These are phyloP conservation scores for Rhinoderma darwinii DNA, from an alignment of 2,113 vertebrate species.

Conservation along the genomic window DNA sequence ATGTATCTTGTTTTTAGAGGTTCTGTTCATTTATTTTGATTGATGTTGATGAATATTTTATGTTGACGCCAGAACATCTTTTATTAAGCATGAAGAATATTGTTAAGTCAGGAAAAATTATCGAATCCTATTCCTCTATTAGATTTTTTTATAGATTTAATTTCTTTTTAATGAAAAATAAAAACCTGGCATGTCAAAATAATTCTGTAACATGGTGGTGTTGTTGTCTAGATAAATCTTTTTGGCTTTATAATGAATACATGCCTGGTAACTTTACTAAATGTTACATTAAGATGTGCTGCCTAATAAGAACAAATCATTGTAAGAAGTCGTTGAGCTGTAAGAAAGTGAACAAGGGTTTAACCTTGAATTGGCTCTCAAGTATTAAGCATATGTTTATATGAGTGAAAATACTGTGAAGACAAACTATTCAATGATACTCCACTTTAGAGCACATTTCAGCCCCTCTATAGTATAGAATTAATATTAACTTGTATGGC, in stretches of 20 bases:
- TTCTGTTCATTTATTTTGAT: constrained; percentile 40
- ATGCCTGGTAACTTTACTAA: no score
- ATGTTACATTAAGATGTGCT: not conserved
- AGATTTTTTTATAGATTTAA: not conserved
- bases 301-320: not conserved
- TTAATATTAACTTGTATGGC: not conserved
- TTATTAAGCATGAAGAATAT: constrained; percentile 29
- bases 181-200: not conserved
- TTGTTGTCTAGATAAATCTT: no score
- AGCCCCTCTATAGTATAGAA: not conserved
- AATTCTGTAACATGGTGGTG: not conserved
- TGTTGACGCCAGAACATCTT: constrained; percentile 15
- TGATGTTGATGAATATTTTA: constrained; percentile 45
- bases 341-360: not conserved
- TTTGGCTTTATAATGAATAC: no score
- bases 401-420: not conserved
- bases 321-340: not conserved
- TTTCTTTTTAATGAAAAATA: not conserved
- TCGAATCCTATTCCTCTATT: no score
- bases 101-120: not conserved
- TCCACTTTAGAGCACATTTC: not conserved
- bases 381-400: not conserved
- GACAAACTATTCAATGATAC: not conserved
- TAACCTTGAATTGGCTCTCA: not conserved
- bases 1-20: constrained; percentile 6